Conservation (phyloP, 2,113 vertebrate species). For the Lamprotornis superbus region DNA sequence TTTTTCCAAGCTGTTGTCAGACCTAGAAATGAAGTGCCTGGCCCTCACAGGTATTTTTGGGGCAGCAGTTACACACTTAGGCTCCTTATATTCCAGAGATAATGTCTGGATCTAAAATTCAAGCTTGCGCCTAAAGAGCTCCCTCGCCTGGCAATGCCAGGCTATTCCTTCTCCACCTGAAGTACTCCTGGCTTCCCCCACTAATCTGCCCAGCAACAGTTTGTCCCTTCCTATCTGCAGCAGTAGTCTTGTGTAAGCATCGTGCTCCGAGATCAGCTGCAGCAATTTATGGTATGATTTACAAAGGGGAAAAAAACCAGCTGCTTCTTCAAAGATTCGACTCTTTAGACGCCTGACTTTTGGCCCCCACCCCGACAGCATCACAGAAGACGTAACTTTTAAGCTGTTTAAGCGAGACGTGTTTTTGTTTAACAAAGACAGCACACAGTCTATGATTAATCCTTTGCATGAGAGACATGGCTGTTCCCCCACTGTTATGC, state of each 20-base stretch:
- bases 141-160: background rate
- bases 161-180: background rate
- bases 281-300: constrained; percentile 32
- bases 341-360: constrained; percentile 29
- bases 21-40: background rate
- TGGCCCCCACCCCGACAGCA: background rate
- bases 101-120: background rate
- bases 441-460: constrained; percentile 61
- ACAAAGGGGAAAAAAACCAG: background rate
- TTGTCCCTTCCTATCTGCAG: constrained; percentile 9
- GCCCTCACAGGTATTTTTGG: background rate
- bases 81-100: background rate
- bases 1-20: background rate
- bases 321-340: constrained; percentile 52
- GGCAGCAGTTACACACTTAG: background rate
- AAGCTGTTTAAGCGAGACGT: constrained; percentile 3
- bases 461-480: constrained; percentile 43
- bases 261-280: constrained; percentile 20
- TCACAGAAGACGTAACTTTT: constrained; percentile 19
- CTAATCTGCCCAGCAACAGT: constrained; percentile 46
- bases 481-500: constrained; percentile 19
- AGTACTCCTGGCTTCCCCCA: background rate
- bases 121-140: background rate
- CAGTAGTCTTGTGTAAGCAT: background rate
- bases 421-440: constrained; percentile 37